A percentile compares a stretch with the other conserved stretches of the same genome.
These are phyloP conservation scores for Cyclargus thomasi DNA, from an alignment of 1,140 invertebrate genomes.

Conservation along the genomic window DNA sequence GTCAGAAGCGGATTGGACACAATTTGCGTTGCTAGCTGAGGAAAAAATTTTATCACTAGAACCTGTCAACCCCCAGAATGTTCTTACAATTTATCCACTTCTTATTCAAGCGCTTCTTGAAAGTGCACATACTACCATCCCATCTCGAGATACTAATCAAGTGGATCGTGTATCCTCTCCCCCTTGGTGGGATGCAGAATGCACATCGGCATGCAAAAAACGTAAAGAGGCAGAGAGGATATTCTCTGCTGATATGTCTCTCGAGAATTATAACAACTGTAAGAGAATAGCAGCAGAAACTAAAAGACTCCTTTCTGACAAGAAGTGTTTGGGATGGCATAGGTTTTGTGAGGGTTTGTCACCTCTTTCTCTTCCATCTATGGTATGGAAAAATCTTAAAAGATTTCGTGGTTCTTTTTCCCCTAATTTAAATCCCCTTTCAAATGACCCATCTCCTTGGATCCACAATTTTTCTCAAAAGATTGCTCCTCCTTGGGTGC, in stretches of 20 bases:
- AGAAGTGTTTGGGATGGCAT: slow-evolving; percentile 9
- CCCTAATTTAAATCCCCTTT: background rate
- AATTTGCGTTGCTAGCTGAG: background rate
- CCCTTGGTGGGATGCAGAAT: slow-evolving; percentile 21
- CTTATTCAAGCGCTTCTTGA: background rate
- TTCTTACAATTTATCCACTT: background rate
- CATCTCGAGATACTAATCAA: background rate
- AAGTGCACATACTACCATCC: background rate
- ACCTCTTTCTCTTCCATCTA: slow-evolving; percentile 13
- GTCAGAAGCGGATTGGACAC: slow-evolving; percentile 9
- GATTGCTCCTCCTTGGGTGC: slow-evolving; percentile 25
- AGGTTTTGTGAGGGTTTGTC: slow-evolving; percentile 16
- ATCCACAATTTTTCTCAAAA: slow-evolving; percentile 23
- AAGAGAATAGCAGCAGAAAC: slow-evolving; percentile 11
- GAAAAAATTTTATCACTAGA: slow-evolving; percentile 1
- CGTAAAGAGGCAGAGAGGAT: background rate
- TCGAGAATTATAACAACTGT: slow-evolving; percentile 14
- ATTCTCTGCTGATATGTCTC: background rate
- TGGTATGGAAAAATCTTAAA: slow-evolving; percentile 30
- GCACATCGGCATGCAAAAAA: slow-evolving; percentile 6
- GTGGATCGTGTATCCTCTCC: background rate
- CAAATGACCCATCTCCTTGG: slow-evolving; percentile 15
- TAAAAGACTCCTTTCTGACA: background rate
- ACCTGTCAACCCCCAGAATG: background rate
- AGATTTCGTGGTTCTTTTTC: slow-evolving; percentile 19